A percentile compares a stretch with the other conserved stretches of the same genome.
Evolutionary conservation across 2,797 vertebrate species (phyloP).

Genomic region (Pteropus rufus): DNA sequence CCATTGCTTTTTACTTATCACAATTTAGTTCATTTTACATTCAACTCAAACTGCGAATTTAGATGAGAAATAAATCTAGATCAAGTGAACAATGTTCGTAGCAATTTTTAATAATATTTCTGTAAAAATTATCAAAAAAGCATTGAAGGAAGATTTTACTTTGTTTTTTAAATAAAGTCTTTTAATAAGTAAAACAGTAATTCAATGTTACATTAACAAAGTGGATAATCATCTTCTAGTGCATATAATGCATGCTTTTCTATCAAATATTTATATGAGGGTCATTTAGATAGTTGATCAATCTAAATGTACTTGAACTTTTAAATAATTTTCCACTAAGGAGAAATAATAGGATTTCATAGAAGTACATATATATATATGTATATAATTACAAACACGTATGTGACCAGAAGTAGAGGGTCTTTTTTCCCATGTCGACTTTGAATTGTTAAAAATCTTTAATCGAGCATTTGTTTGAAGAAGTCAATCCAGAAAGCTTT

Average conservation of each 20-base stretch:
- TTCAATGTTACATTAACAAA: background rate
- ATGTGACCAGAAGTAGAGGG: background rate
- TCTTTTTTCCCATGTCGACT: background rate
- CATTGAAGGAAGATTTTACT: background rate
- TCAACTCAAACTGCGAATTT: background rate
- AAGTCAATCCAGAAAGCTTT: constrained; percentile 9
- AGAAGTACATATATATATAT: background rate
- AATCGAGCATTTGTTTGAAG: background rate
- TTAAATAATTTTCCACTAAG: background rate
- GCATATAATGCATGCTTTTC: background rate
- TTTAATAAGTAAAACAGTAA: background rate
- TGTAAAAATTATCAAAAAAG: background rate
- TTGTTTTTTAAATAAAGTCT: background rate
- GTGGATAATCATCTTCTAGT: background rate
- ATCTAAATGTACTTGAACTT: background rate
- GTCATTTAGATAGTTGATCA: background rate
- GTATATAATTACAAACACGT: background rate
- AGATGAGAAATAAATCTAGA: background rate
- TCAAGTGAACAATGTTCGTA: background rate
- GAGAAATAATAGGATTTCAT: background rate
- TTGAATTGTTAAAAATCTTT: background rate
- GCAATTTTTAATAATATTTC: background rate
- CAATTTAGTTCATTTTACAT: background rate
- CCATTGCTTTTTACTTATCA: background rate
- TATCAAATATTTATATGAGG: background rate